Evolutionary conservation across 92 coral and sea anemone genomes (phyloP).

Genomic region (Parazoanthus darwini): DNA sequence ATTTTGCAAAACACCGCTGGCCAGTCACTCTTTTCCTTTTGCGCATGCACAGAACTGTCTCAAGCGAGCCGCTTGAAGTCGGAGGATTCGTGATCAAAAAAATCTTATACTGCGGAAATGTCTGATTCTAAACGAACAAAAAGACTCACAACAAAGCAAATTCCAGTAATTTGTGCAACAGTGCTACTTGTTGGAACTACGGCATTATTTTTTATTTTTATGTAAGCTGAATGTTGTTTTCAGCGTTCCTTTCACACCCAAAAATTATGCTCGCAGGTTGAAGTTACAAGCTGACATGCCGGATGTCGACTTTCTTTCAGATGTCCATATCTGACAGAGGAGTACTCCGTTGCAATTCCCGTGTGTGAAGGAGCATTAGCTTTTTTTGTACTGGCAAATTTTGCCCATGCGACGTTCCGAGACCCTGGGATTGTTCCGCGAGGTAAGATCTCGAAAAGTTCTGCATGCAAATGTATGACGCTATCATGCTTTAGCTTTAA

Average conservation of each 20-base stretch:
- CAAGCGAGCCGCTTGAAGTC: not conserved
- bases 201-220: conserved; percentile 86
- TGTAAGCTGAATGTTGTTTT: conserved; percentile 66
- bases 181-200: conserved; percentile 88
- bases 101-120: conserved; percentile 56
- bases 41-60: conserved; percentile 54
- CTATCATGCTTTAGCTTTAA: not conserved
- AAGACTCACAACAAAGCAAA: conserved; percentile 80
- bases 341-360: conserved; percentile 79
- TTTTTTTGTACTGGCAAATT: conserved; percentile 84
- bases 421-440: conserved; percentile 96
- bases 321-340: conserved; percentile 80
- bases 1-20: conserved; percentile 64
- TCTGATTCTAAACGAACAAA: conserved; percentile 69
- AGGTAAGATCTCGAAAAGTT: conserved; percentile 56
- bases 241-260: conserved; percentile 30
- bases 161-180: conserved; percentile 90
- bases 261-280: conserved; percentile 19
- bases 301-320: conserved; percentile 57
- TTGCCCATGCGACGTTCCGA: conserved; percentile 91
- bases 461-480: not conserved
- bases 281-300: not conserved
- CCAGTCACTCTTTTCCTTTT: not conserved
- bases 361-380: conserved; percentile 87
- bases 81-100: not conserved